Evolutionary conservation across 1,140 invertebrate species (phyloP), one percentile per base, ranked within the genome.

Genomic region (Meloidogyne hapla): DNA sequence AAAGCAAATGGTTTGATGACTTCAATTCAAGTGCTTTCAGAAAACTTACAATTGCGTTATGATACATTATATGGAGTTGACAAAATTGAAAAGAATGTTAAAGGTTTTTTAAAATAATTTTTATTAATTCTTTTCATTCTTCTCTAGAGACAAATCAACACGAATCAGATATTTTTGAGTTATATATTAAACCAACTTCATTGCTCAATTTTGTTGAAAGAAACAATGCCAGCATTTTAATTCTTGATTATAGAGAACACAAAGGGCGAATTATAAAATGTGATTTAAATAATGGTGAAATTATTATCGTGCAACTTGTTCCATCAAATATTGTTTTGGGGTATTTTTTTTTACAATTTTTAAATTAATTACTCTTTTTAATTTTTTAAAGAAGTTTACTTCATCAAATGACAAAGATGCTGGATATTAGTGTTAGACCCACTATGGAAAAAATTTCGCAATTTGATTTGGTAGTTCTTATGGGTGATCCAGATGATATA

Each of bases 341-440:
- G 74, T 75, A 9, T 61, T 26, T 40, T 74, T 18, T 70, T 62
- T 42, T 42, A 42, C 6, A 66, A 10, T 72, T 25, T 38, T 73
- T 66, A 70, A 10, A n/a, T 18, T 62, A 15, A 8, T 33, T 42
- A 18, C 9, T 75, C 18, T 1, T 25, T 28, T 48, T n/a, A n/a
- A n/a, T n/a, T 26, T 75, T 76, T 56, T n/a, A 6, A 6, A 75
- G 74, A 28, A 48, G 74, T 56, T 48, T 75, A 21, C 15, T 75
- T 6, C 69, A 67, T 8, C 9, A 9, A 3, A 12, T 75, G 6
- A 28, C 48, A n/a, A 67, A 75, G n/a, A 56, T 70, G 0, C 18
- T 75, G 64, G 74, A 75, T 26, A 73, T 75, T 12, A 75, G 74
- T 40, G 28, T 69, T 23, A 26, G 74, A 12, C 64, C 74, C 10